phyloP scores from a whole-genome alignment of 2,113 vertebrate genomes.

The Phalacrocorax carbo region DNA sequence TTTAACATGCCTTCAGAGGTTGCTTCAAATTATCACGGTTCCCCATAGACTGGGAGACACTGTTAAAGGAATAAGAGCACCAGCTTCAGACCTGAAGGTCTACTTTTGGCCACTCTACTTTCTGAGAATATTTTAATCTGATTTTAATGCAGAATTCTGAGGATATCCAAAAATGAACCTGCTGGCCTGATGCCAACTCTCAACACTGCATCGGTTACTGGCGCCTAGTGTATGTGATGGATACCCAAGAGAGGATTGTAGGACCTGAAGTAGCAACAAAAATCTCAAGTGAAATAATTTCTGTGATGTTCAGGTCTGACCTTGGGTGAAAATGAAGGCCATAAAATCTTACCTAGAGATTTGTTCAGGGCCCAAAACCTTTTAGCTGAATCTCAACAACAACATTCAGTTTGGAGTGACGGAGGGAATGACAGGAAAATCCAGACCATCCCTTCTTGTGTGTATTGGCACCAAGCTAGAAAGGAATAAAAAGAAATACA shows the following conservation, averaged over 20 bases:
- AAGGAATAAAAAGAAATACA: background rate
- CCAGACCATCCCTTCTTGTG: background rate
- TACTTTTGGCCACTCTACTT: background rate
- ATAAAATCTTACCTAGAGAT: background rate
- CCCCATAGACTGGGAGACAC: background rate
- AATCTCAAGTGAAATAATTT: background rate
- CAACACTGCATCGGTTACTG: no score
- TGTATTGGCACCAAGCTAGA: background rate
- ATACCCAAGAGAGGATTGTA: background rate
- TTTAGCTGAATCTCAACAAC: background rate
- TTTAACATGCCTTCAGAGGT: background rate
- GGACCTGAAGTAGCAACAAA: background rate
- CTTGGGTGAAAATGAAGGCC: background rate
- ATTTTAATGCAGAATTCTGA: background rate
- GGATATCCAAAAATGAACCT: background rate
- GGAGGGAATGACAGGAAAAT: background rate
- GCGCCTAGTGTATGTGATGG: background rate
- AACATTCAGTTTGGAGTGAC: background rate
- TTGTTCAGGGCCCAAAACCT: background rate
- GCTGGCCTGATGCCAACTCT: background rate
- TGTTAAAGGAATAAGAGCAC: background rate
- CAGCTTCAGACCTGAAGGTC: background rate
- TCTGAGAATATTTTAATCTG: background rate
- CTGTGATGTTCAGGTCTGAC: background rate
- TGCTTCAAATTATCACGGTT: background rate